Evolutionary conservation across 2,113 vertebrate genomes (phyloP), one percentile per base, ranked within the genome.

Genomic region (Clupea harengus): DNA sequence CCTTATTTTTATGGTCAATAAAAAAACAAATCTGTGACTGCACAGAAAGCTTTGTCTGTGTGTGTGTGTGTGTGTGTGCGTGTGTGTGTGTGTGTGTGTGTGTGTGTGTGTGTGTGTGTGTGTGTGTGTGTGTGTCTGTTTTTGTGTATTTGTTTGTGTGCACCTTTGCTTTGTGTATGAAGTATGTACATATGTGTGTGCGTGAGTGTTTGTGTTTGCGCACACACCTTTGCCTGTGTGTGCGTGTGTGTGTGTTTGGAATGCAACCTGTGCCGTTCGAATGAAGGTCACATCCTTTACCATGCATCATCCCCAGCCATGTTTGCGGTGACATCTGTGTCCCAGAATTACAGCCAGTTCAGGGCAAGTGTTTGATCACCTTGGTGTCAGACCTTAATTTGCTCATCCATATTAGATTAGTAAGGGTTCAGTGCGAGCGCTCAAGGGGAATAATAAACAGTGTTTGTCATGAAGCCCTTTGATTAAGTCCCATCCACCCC

Each of bases 391-490:
- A 45, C 83, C 25, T 82, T 81, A 39, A 87, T 57, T 45, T 82
- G 78, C 47, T 72, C 57, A 82, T 84, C 80, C 83, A 82, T 82
- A 82, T 84, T 82, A 78, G 64, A 75, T 83, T 83, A 82, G 60
- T 86, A 47, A 82, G 50, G 81, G 81, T 45, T 84, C 52, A 15
- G 54, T 18, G 8, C 47, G 9, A 49, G 67, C 45, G 25, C 44
- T 81, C 13, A 64, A 84, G 78, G 72, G 57, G 83, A 84, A 84
- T 82, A 82, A n/a, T 44, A 87, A 75, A 67, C 57, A 84, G 83
- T 67, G 45, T 87, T 84, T 81, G 83, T 84, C 84, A 67, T 28
- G n/a, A 85, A 82, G 39, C 81, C 20, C 47, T 57, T 78, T 85
- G 64, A 60, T 85, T 82, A 87, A 49, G 32, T 84, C 28, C 32